phyloP scores from a whole-genome alignment of 2,113 vertebrate species.

The Erinaceus europaeus region DNA sequence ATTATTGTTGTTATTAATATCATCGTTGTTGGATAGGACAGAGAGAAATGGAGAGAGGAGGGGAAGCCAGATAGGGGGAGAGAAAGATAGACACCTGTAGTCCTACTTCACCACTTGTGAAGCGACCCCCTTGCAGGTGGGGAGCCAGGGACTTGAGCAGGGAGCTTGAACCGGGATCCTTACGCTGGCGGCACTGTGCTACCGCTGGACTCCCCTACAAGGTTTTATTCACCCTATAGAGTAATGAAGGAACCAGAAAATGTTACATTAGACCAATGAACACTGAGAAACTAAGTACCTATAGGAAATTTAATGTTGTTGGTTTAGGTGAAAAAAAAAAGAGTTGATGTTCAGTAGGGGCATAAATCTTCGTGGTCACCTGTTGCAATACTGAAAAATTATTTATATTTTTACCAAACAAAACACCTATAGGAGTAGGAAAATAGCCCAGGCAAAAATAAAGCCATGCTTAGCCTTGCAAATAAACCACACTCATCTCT shows the following conservation, averaged over 20 bases:
- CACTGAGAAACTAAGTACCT: not conserved
- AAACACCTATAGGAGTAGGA: not conserved
- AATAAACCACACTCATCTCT: not conserved
- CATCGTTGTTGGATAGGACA: too few species aligned
- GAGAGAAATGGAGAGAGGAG: too few species aligned
- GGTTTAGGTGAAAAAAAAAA: not conserved
- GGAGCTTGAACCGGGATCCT: too few species aligned
- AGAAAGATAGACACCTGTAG: too few species aligned
- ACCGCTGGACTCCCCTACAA: too few species aligned
- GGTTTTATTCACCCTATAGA: constrained; percentile 4
- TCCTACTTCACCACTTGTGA: too few species aligned
- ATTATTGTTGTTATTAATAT: too few species aligned
- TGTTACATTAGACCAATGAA: too few species aligned
- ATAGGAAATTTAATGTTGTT: not conserved
- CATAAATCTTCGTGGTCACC: not conserved
- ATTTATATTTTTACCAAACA: constrained; percentile 19
- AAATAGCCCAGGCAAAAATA: not conserved
- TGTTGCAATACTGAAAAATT: not conserved
- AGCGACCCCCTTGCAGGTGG: too few species aligned
- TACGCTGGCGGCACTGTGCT: too few species aligned
- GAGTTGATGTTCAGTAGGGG: not conserved
- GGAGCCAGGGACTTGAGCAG: too few species aligned
- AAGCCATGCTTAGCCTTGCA: not conserved
- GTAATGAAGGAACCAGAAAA: not conserved
- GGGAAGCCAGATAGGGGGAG: too few species aligned